Evolutionary conservation across 2,113 vertebrate species (phyloP).

Genomic region (Stomatorhinus ivindoensis): DNA sequence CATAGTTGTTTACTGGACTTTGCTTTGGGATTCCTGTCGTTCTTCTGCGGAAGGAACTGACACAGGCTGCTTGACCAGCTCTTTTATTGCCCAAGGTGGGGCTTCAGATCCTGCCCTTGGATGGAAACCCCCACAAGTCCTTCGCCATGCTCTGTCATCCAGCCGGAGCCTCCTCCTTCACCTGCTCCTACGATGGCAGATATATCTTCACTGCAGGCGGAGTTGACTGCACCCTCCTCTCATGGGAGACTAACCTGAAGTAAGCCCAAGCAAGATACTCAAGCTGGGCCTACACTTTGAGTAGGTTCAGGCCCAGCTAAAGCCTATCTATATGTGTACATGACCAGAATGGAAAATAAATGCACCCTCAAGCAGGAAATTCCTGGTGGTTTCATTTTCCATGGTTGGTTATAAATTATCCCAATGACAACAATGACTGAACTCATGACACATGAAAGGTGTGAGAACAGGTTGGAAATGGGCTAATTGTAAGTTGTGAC

Average conservation of each 20-base stretch:
- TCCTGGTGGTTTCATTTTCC: background rate
- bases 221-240: slow-evolving; percentile 60
- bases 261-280: slow-evolving; percentile 39
- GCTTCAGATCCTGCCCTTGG: slow-evolving; percentile 82
- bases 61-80: background rate
- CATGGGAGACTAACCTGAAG: slow-evolving; percentile 75
- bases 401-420: background rate
- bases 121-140: slow-evolving; percentile 87
- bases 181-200: slow-evolving; percentile 65
- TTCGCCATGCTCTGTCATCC: slow-evolving; percentile 77
- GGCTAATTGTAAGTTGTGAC: background rate
- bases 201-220: slow-evolving; percentile 79
- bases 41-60: background rate
- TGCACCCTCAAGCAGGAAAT: background rate
- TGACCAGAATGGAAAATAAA: background rate
- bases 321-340: background rate
- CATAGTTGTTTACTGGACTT: background rate
- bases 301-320: background rate
- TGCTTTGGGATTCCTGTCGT: background rate
- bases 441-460: background rate
- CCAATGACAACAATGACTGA: background rate
- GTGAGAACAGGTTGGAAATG: background rate
- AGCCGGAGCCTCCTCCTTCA: slow-evolving; percentile 54
- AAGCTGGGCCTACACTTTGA: background rate
- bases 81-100: slow-evolving; percentile 64